Base-by-base conservation (phyloP, 2,888 invertebrate species). In the Argyra leucocephala region DNA sequence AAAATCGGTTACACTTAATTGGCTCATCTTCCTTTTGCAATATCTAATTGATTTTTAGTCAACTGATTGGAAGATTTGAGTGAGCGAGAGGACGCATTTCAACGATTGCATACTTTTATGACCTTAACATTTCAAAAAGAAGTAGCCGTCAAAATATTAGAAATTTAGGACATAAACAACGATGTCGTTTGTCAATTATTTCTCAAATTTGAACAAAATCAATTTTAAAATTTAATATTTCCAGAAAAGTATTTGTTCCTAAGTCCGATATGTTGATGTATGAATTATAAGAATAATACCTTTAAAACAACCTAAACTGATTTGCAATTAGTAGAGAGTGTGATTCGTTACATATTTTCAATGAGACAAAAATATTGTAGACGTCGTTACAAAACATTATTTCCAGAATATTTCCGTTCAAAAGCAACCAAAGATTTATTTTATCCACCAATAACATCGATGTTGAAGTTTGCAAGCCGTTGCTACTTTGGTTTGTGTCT, bases 41-140 rank as follows among this genome's bases (percentile, higher is more conserved):
- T 99, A 1, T 93, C 99, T 0, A 96, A 97, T 1, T 91, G 93
- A 66, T 82, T 99, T 22, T 88, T 99, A 5, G 89, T 99, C 66
- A 85, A 88, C 68, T 97, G 95, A 92, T 78, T 96, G 48, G 82
- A 87, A 66, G 86, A 87, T 74, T 88, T 99, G 67, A 89, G 93
- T 0, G 82, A 86, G 68, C 84, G 84, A 73, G 84, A 82, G 62
- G 88, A 88, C 6, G 88, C 91, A 0, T 96, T 95, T 89, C 77
- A 81, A 0, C 87, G 88, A 75, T 96, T 94, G 0, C 83, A 98
- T 61, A 86, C 91, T 0, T 84, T 86, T 65, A 87, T 99, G 88
- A 93, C 95, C 0, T 81, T 99, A 63, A 98, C 98, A 12, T 99
- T 99, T 82, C 99, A 99, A 79, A 90, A 94, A 74, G 97, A 98